phyloP scores from a whole-genome alignment of 1,140 invertebrate species.

The Meloidogyne floridensis region DNA sequence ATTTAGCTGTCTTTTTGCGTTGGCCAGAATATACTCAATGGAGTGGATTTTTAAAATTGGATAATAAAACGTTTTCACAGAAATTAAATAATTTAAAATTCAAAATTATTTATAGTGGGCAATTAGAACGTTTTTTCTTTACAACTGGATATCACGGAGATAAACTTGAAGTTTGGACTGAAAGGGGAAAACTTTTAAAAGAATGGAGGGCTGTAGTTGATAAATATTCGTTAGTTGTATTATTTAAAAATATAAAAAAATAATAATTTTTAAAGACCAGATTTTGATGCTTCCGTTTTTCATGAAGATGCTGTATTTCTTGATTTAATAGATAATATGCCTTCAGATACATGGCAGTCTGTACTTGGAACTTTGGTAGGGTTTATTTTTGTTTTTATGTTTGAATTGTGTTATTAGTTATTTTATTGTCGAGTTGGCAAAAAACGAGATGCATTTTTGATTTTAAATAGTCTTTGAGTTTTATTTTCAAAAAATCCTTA shows the following conservation, averaged over 20 bases:
- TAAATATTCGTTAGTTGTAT: constrained; percentile 51
- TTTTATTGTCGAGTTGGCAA: no score
- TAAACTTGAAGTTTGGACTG: constrained; percentile 56
- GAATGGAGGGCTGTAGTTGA: constrained; percentile 59
- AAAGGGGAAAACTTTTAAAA: constrained; percentile 60
- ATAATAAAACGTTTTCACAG: constrained; percentile 52
- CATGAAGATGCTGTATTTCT: constrained; percentile 63
- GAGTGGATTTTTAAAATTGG: constrained; percentile 58
- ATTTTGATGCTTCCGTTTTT: constrained; percentile 62
- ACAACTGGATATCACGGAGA: constrained; percentile 65
- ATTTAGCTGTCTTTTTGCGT: constrained; percentile 53
- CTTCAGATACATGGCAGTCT: constrained; percentile 66
- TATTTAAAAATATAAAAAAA: neutral
- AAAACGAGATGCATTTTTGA: no score
- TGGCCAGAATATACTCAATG: constrained; percentile 63
- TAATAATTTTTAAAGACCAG: constrained; percentile 43
- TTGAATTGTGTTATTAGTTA: no score
- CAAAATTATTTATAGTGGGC: constrained; percentile 38
- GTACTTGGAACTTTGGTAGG: constrained; percentile 55
- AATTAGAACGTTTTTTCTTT: constrained; percentile 63
- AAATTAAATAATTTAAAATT: constrained; percentile 17
- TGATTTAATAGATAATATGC: constrained; percentile 67
- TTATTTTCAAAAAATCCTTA: neutral
- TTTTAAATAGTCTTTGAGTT: neutral
- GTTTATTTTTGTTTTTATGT: neutral